phyloP scores from a whole-genome alignment of 2,888 invertebrate species.

The Erynnis tages region DNA sequence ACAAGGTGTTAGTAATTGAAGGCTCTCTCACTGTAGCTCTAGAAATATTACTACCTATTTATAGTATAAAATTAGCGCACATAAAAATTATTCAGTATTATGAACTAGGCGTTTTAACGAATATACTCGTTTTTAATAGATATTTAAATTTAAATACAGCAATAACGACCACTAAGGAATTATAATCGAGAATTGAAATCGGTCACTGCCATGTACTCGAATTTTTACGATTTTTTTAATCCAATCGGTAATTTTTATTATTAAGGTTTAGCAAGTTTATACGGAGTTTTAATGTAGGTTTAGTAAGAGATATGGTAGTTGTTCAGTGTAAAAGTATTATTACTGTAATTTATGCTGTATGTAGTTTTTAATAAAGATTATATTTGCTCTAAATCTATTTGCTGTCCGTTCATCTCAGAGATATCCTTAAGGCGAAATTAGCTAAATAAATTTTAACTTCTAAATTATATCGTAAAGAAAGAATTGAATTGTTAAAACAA shows the following conservation, averaged over 20 bases:
- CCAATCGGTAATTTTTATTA: constrained; percentile 28
- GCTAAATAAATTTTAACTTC: not conserved
- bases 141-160: constrained; percentile 22
- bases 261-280: constrained; percentile 38
- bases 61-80: constrained; percentile 48
- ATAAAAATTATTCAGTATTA: constrained; percentile 35
- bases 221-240: constrained; percentile 60
- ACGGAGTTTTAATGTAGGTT: constrained; percentile 40
- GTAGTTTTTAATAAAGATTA: constrained; percentile 10
- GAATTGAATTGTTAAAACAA: not conserved
- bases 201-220: constrained; percentile 71
- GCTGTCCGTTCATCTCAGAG: constrained; percentile 5
- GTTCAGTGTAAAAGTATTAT: constrained; percentile 11
- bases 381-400: constrained; percentile 20
- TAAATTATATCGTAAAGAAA: not conserved
- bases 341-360: constrained; percentile 9
- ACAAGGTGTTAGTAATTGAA: not conserved
- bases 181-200: constrained; percentile 40
- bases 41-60: constrained; percentile 37
- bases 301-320: constrained; percentile 19
- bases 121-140: constrained; percentile 29
- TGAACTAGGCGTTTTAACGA: constrained; percentile 32
- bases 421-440: not conserved
- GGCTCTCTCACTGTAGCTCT: constrained; percentile 30
- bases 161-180: constrained; percentile 29